Base-by-base conservation (phyloP, 2,113 vertebrate genomes). In the Bungarus multicinctus region DNA sequence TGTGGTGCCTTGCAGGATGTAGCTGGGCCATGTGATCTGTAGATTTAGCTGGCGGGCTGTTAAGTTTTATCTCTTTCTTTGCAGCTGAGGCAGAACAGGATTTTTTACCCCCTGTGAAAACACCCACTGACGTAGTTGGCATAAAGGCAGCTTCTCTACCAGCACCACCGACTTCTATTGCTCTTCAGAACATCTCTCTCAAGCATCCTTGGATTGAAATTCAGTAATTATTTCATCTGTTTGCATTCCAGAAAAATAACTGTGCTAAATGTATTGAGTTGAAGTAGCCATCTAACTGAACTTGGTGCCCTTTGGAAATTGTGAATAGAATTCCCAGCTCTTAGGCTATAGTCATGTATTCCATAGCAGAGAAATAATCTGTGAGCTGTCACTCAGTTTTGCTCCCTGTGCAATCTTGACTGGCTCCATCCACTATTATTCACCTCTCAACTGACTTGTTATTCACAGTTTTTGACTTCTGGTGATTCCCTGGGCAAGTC, bases 141-240 rank as follows among this genome's bases (percentile, higher is more conserved):
- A 94, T 97, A 92, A 98, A 96, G 54, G 98, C 99, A 22, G 98
- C 98, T 0, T 97, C 89, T 43, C 94, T 97, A 22, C 97, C 98
- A 0, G 96, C 96, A 47, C 98, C 98, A 0, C 93, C 97, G n/a
- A 95, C 94, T 18, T 95, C 97, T 25, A 96, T 91, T 2, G 94
- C 97, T 39, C 97, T 99, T 74, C 94, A 97, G 94, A 98, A 99
- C 81, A 94, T 99, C 95, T 99, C 99, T 1, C 97, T 99, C 95
- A 99, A 99, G 96, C 99, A 99, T 91, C 98, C 99, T 11, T 97
- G 99, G 95, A 99, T 98, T 14, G 98, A 99, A 97, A 97, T 99
- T 95, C 99, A 99, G 99, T 99, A 97, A 98, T 98, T 12, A 0
- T 34, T 58, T 90, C 45, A 45, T 64, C 11, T 87, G 10, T 53